Evolutionary conservation across 2,113 vertebrate species (phyloP).

Genomic region (Neolamprologus toae): DNA sequence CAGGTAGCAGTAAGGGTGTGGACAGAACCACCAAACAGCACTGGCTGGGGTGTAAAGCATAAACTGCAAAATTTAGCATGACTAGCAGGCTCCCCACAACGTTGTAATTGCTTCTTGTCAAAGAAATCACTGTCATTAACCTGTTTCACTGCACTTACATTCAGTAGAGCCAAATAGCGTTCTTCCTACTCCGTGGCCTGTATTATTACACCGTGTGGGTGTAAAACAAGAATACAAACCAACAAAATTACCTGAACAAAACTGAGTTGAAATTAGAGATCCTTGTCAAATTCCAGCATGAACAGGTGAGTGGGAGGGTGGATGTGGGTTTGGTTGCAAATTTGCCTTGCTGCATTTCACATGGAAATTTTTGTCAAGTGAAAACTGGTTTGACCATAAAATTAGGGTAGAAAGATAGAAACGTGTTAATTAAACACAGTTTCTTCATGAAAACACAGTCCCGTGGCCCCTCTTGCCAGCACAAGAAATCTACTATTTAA

Average conservation of each 20-base stretch:
- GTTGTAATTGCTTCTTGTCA: neutral
- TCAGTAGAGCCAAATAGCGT: neutral
- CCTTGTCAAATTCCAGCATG: neutral
- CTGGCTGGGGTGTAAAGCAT: neutral
- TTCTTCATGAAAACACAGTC: neutral
- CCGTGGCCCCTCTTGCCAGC: neutral
- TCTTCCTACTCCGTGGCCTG: neutral
- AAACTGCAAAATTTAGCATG: neutral
- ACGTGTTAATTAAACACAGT: neutral
- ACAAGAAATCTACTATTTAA: neutral
- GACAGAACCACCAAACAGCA: neutral
- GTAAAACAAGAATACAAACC: neutral
- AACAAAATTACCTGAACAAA: neutral
- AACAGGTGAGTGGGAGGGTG: neutral
- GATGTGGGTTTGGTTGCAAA: neutral
- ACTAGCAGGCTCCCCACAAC: neutral
- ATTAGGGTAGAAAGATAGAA: neutral
- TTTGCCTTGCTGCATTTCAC: neutral
- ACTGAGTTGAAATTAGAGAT: neutral
- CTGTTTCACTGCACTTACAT: neutral
- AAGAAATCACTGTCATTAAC: neutral
- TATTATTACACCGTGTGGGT: neutral
- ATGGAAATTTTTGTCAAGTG: neutral
- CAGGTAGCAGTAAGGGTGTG: neutral
- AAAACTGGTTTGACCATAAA: neutral